Conservation (phyloP, 2,113 vertebrate species). For the Maylandia zebra region DNA sequence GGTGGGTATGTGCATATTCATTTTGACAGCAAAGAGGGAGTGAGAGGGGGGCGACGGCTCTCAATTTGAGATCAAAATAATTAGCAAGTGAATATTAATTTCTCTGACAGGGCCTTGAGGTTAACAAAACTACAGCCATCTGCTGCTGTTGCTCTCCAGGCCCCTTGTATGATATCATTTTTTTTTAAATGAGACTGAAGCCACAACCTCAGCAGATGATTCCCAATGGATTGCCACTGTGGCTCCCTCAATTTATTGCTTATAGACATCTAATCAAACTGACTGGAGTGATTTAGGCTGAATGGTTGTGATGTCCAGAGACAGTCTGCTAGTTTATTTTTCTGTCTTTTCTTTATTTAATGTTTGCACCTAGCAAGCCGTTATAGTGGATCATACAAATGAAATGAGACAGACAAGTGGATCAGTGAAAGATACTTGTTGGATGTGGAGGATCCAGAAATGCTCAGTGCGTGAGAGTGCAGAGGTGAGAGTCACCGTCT, state of each 20-base stretch:
- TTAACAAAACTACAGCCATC: constrained; percentile 45
- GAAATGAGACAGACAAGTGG: neutral
- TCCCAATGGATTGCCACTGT: neutral
- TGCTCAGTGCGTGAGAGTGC: neutral
- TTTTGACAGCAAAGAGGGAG: constrained; percentile 10
- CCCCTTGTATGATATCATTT: neutral
- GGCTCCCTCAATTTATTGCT: constrained; percentile 31
- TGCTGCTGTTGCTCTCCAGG: constrained; percentile 11
- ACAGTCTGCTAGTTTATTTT: neutral
- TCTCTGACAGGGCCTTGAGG: constrained; percentile 42
- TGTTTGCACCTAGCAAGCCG: neutral
- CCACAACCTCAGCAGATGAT: constrained; percentile 9
- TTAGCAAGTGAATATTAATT: constrained; percentile 56
- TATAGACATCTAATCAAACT: constrained; percentile 36
- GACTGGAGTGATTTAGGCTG: constrained; percentile 15
- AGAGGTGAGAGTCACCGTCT: constrained; percentile 28
- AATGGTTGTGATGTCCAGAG: neutral
- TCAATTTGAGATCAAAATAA: constrained; percentile 60
- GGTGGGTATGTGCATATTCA: neutral
- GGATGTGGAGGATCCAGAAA: neutral
- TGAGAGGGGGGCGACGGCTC: constrained; percentile 11
- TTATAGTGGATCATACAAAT: no score
- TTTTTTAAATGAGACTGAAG: constrained; percentile 5
- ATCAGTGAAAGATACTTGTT: constrained; percentile 19
- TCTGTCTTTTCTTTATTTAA: neutral